phyloP scores from a whole-genome alignment of 1,140 invertebrate species.

The Pteromalus puparum region DNA sequence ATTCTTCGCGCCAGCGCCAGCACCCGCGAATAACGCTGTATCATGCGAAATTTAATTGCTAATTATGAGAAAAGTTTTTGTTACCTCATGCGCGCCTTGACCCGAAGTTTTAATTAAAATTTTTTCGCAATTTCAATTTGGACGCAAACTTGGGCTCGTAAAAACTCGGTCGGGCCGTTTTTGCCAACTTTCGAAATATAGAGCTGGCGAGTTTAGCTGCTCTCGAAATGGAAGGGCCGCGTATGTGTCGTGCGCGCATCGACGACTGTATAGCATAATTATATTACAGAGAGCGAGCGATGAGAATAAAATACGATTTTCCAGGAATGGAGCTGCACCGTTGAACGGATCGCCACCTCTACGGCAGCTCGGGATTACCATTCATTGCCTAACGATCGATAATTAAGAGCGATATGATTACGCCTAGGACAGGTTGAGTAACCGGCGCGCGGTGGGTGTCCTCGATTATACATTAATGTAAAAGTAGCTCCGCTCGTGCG shows the following conservation, averaged over 20 bases:
- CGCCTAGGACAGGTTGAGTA: slow-evolving; percentile 34
- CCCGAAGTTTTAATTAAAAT: slow-evolving; percentile 42
- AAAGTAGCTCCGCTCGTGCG: not conserved
- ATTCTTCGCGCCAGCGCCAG: not conserved
- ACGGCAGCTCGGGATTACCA: no score
- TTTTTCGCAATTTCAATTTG: slow-evolving; percentile 34
- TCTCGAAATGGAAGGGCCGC: not conserved
- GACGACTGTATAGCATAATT: no score
- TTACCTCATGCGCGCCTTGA: slow-evolving; percentile 10
- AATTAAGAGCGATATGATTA: slow-evolving; percentile 49
- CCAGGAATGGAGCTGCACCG: slow-evolving; percentile 5
- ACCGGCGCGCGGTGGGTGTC: slow-evolving; percentile 26
- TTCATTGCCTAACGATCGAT: slow-evolving; percentile 33
- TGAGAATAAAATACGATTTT: not conserved
- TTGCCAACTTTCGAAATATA: not conserved
- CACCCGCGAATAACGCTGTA: not conserved
- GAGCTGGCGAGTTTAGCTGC: no score
- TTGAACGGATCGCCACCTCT: not conserved
- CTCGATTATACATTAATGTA: slow-evolving; percentile 44
- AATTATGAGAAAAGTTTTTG: slow-evolving; percentile 43
- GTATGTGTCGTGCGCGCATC: not conserved
- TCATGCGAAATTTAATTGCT: slow-evolving; percentile 27
- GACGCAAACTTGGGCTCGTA: not conserved
- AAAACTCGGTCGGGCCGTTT: not conserved
- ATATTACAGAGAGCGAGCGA: no score